Conservation (phyloP, 2,113 vertebrate species). For the Thinocorus orbignyianus region DNA sequence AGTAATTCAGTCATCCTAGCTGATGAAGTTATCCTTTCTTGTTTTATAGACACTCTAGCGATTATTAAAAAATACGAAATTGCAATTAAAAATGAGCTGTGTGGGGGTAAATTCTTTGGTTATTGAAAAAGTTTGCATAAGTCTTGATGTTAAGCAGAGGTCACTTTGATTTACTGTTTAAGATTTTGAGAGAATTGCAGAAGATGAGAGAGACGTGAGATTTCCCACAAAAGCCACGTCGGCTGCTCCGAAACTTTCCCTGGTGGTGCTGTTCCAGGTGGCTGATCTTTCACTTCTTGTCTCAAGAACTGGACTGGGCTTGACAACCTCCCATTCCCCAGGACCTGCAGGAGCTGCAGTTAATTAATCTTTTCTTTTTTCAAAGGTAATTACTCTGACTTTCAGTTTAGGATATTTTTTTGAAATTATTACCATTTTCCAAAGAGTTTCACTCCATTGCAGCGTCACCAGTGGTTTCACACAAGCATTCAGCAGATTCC, state of each 20-base stretch:
- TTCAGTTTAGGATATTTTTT: background rate
- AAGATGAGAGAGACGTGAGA: background rate
- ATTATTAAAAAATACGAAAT: background rate
- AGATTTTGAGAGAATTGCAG: background rate
- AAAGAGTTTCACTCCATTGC: background rate
- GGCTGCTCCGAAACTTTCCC: background rate
- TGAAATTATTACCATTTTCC: accelerated
- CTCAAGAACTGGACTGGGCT: background rate
- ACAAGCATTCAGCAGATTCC: accelerated
- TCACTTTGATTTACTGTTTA: background rate
- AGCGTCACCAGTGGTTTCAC: background rate
- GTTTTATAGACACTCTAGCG: background rate
- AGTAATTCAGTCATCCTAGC: background rate
- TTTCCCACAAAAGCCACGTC: background rate
- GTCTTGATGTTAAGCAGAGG: background rate
- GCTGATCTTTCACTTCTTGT: slow-evolving; percentile 2
- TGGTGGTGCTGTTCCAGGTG: background rate
- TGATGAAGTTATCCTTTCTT: accelerated
- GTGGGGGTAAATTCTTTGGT: background rate
- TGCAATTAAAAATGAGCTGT: background rate
- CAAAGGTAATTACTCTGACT: background rate
- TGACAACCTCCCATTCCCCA: background rate
- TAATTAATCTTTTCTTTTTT: background rate
- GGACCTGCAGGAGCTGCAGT: background rate
- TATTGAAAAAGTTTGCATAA: background rate